Base-by-base conservation (phyloP, 2,113 vertebrate genomes). In the Columbina picui region DNA sequence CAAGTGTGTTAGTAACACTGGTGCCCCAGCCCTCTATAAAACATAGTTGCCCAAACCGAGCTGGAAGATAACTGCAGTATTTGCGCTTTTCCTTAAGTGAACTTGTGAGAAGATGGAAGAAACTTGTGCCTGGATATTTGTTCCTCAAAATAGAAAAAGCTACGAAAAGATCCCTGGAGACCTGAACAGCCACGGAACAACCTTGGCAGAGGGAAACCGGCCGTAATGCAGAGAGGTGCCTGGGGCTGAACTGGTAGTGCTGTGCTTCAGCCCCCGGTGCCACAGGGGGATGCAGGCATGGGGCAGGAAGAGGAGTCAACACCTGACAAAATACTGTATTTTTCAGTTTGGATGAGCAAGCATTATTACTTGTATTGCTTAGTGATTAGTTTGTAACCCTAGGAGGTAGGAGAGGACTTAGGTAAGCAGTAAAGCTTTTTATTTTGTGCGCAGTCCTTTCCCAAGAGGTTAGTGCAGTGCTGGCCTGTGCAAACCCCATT, bases 401-500 rank as follows among this genome's bases (percentile, higher is more conserved):
- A 1, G 59, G 65, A 75, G 47, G 14, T 27, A 29, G 41, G 23
- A 65, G 52, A 63, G 19, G 34, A n/a, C 39, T 55, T 56, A 3
- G 1, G 55, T 47, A 52, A 71, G 77, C 17, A 12, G 7, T 2
- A 1, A 70, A 64, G 52, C 45, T 56, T n/a, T 65, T 59, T 32
- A 5, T n/a, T 84, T 13, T 7, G 10, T 26, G 18, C 8, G 4
- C 23, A 9, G 32, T 32, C 39, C 73, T 61, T 49, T 69, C 43
- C 25, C 26, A 9, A n/a, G 80, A 73, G 29, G 50, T 32, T 7
- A 34, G 38, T 14, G 59, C 16, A 3, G 34, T 3, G 1, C 22
- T 26, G 50, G 8, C 26, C n/a, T 52, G 50, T 23, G 43, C 3
- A 1, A 36, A 9, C 53, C 8, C n/a, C 18, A 1, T 4, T 38